These are phyloP conservation scores for Hippoglossus hippoglossus DNA, from an alignment of 2,797 vertebrate genomes.

Conservation along the genomic window DNA sequence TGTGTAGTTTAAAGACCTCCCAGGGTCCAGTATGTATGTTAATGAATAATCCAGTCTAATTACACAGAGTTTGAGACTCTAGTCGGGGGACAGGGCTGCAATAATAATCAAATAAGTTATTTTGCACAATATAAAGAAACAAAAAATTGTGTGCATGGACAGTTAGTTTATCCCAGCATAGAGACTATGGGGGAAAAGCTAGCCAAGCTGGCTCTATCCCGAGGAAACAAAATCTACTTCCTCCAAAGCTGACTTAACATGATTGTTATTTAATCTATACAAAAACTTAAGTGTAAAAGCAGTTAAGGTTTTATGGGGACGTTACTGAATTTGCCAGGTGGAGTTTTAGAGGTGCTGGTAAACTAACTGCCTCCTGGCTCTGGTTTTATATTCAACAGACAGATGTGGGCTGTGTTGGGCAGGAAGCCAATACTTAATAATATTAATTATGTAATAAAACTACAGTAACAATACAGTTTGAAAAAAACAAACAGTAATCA, in stretches of 20 bases:
- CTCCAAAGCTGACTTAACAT: background rate
- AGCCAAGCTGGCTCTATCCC: too few relatives aligned
- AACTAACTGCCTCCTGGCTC: background rate
- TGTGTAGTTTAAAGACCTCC: conserved; percentile 45
- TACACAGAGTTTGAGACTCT: background rate
- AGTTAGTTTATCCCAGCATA: too few relatives aligned
- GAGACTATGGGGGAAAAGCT: too few relatives aligned
- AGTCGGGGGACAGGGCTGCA: background rate
- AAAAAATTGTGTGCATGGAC: too few relatives aligned
- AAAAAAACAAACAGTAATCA: background rate
- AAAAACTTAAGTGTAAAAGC: background rate
- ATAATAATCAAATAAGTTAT: background rate
- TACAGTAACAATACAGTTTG: background rate
- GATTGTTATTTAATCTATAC: background rate
- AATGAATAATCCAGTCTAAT: conserved; percentile 48
- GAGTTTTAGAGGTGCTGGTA: background rate
- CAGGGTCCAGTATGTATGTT: conserved; percentile 29
- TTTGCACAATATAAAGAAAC: background rate
- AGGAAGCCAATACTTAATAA: background rate
- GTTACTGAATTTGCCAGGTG: background rate
- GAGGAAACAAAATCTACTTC: background rate
- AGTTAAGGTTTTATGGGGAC: background rate
- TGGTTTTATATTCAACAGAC: background rate
- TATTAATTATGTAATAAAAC: background rate
- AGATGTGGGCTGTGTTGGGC: background rate